These are phyloP conservation scores for Bedellia somnulentella DNA, from an alignment of 2,888 invertebrate species.

Conservation along the genomic window DNA sequence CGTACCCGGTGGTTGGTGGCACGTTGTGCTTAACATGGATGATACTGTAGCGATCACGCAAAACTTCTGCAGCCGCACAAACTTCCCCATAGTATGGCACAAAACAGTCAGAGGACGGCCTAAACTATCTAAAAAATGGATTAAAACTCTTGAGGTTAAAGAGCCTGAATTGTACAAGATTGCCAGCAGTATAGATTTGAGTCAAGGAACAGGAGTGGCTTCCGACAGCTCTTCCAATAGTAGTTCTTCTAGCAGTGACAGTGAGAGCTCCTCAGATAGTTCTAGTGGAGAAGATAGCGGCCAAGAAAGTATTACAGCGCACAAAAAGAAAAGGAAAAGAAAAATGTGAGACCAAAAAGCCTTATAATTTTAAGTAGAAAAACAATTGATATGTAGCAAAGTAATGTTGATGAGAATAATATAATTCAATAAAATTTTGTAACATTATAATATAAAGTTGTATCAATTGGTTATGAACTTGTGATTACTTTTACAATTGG, in stretches of 20 bases:
- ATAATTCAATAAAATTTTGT: too few relatives aligned
- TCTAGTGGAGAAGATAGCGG: constrained; percentile 77
- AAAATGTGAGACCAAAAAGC: constrained; percentile 34
- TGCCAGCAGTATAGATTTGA: constrained; percentile 83
- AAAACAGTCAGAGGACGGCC: constrained; percentile 95
- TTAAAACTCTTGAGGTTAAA: constrained; percentile 68
- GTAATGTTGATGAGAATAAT: too few relatives aligned
- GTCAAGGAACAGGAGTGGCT: constrained; percentile 84
- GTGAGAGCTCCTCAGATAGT: constrained; percentile 52
- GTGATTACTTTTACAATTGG: too few relatives aligned
- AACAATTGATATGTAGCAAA: not conserved
- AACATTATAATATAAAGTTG: too few relatives aligned
- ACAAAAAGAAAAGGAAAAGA: constrained; percentile 76
- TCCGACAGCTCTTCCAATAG: constrained; percentile 93
- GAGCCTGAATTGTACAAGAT: constrained; percentile 77
- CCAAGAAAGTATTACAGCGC: constrained; percentile 85
- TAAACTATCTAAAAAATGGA: constrained; percentile 93
- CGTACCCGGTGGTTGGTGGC: constrained; percentile 99
- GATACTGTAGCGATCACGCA: constrained; percentile 97
- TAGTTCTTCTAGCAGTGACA: constrained; percentile 74
- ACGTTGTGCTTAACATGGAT: constrained; percentile 96
- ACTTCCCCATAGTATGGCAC: constrained; percentile 98
- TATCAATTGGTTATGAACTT: too few relatives aligned
- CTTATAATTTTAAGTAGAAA: constrained; percentile 13
- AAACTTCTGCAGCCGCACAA: constrained; percentile 94